Evolutionary conservation across 1,140 invertebrate species (phyloP).

Genomic region (Drosophila kepulauana): DNA sequence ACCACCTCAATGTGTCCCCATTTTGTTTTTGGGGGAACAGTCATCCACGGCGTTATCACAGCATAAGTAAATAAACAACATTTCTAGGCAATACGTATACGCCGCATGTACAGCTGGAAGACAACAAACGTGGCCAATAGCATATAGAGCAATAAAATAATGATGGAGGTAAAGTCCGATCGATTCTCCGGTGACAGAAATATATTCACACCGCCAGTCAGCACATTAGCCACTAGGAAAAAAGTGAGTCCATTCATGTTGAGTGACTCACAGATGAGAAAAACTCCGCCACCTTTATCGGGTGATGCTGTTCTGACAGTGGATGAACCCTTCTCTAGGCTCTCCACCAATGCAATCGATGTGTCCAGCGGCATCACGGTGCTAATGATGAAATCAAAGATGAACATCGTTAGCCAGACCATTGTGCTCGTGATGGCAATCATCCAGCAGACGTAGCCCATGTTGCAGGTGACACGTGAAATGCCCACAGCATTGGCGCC

Average conservation of each 20-base stretch:
- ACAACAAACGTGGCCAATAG: slow-evolving; percentile 49
- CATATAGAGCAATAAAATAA: slow-evolving; percentile 67
- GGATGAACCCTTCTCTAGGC: slow-evolving; percentile 41
- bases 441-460: slow-evolving; percentile 62
- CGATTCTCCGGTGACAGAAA: slow-evolving; percentile 59
- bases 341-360: slow-evolving; percentile 7
- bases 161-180: slow-evolving; percentile 35
- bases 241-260: slow-evolving; percentile 66
- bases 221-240: slow-evolving; percentile 67
- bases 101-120: slow-evolving; percentile 48
- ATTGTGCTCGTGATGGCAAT: slow-evolving; percentile 47
- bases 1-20: neutral
- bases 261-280: slow-evolving; percentile 59
- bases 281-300: neutral
- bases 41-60: slow-evolving; percentile 32
- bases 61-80: neutral
- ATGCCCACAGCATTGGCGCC: slow-evolving; percentile 49
- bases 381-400: slow-evolving; percentile 56
- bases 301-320: neutral
- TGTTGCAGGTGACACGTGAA: slow-evolving; percentile 62
- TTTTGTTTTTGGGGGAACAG: neutral
- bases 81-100: slow-evolving; percentile 61
- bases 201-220: slow-evolving; percentile 72
- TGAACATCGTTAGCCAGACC: slow-evolving; percentile 37
- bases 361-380: slow-evolving; percentile 46